Percentiles rank a stretch among this genome's conserved stretches.
These are phyloP conservation scores for Drosophila subsilvestris DNA, from an alignment of 2,888 invertebrate genomes.

Conservation along the genomic window DNA sequence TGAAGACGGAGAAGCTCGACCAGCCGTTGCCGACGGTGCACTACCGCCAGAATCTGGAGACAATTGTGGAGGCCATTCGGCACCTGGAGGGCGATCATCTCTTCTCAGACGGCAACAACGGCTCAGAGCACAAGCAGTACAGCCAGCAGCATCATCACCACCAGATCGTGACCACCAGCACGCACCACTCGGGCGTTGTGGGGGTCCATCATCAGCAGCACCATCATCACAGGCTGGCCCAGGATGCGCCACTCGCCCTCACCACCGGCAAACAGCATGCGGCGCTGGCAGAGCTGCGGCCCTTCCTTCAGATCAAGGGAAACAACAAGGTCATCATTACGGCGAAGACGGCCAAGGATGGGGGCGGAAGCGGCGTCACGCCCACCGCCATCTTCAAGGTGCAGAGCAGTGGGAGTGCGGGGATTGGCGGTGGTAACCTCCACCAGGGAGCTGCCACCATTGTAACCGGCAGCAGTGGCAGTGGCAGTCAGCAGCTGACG, in stretches of 20 bases:
- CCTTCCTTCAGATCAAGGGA: constrained; percentile 87
- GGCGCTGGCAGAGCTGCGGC: constrained; percentile 86
- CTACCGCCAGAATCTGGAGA: constrained; percentile 97
- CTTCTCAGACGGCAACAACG: constrained; percentile 89
- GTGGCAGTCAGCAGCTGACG: constrained; percentile 60
- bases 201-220: constrained; percentile 65
- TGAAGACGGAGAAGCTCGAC: constrained; percentile 82
- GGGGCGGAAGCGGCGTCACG: constrained; percentile 62
- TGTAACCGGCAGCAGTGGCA: constrained; percentile 31
- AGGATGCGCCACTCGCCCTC: constrained; percentile 83
- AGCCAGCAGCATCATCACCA: constrained; percentile 70
- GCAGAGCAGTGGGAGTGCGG: constrained; percentile 62
- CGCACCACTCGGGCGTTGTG: constrained; percentile 46
- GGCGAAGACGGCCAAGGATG: constrained; percentile 69
- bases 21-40: constrained; percentile 84
- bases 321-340: constrained; percentile 81
- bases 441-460: constrained; percentile 3
- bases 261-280: constrained; percentile 83
- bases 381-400: constrained; percentile 83
- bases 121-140: constrained; percentile 70
- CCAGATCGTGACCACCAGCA: constrained; percentile 19
- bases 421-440: background rate
- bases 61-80: constrained; percentile 98
- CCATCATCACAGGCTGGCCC: constrained; percentile 73
- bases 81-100: constrained; percentile 98